phyloP scores from a whole-genome alignment of 2,888 invertebrate genomes.

The Hyles lineata region DNA sequence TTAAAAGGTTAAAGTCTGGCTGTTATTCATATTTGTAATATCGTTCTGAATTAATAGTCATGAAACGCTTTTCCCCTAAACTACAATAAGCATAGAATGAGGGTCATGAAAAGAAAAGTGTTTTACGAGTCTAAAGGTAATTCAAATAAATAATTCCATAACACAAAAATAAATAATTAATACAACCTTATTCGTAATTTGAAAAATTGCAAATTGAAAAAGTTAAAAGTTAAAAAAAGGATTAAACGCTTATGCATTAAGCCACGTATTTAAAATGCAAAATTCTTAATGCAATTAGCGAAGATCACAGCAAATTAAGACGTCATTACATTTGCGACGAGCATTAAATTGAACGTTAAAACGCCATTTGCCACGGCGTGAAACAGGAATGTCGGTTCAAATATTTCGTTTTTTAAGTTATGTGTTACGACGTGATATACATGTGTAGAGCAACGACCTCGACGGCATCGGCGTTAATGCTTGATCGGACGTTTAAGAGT shows the following conservation, averaged over 20 bases:
- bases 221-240: neutral
- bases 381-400: constrained; percentile 48
- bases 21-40: too few relatives aligned
- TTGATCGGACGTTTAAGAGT: constrained; percentile 70
- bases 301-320: constrained; percentile 9
- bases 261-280: neutral
- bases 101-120: too few relatives aligned
- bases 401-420: constrained; percentile 51
- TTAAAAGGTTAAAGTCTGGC: too few relatives aligned
- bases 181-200: neutral
- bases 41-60: too few relatives aligned
- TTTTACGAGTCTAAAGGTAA: too few relatives aligned
- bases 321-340: constrained; percentile 29
- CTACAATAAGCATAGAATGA: too few relatives aligned
- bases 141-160: neutral
- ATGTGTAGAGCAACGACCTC: constrained; percentile 79
- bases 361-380: constrained; percentile 29
- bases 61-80: neutral
- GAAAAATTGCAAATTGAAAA: neutral
- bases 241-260: neutral
- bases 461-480: constrained; percentile 65
- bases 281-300: neutral
- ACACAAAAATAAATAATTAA: neutral
- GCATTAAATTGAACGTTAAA: constrained; percentile 31
- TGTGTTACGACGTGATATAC: constrained; percentile 44